Percentiles rank a stretch among this genome's conserved stretches.
Evolutionary conservation across 2,113 vertebrate species (phyloP).

Genomic region (Henicopernis longicauda): DNA sequence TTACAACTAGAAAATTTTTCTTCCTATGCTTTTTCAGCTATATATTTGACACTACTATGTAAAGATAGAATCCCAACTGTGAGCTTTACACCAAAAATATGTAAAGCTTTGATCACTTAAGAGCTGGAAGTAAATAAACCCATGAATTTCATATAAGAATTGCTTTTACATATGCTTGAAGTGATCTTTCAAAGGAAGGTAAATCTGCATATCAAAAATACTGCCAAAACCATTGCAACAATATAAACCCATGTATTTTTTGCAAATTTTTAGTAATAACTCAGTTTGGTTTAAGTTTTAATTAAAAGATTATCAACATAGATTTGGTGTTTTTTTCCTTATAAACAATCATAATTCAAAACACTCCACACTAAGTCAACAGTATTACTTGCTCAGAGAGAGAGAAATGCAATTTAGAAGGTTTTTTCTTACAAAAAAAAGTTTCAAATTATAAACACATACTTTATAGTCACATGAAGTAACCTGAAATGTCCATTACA

Average conservation of each 20-base stretch:
- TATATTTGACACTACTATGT: background rate
- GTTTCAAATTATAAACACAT: background rate
- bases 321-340: background rate
- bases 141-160: background rate
- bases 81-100: background rate
- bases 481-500: background rate
- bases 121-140: background rate
- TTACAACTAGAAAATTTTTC: background rate
- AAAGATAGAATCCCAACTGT: background rate
- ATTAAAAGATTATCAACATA: background rate
- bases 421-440: background rate
- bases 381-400: background rate
- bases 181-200: background rate
- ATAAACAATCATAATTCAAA: background rate
- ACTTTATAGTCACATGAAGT: background rate
- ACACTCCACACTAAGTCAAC: background rate
- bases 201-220: background rate
- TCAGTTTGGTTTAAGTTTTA: background rate
- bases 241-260: background rate
- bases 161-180: background rate
- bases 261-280: background rate
- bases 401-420: background rate
- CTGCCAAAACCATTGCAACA: background rate
- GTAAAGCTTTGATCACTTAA: background rate
- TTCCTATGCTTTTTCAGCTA: background rate